These are phyloP conservation scores for Salpingus planirostris DNA, from an alignment of 2,888 invertebrate genomes.

Conservation along the genomic window DNA sequence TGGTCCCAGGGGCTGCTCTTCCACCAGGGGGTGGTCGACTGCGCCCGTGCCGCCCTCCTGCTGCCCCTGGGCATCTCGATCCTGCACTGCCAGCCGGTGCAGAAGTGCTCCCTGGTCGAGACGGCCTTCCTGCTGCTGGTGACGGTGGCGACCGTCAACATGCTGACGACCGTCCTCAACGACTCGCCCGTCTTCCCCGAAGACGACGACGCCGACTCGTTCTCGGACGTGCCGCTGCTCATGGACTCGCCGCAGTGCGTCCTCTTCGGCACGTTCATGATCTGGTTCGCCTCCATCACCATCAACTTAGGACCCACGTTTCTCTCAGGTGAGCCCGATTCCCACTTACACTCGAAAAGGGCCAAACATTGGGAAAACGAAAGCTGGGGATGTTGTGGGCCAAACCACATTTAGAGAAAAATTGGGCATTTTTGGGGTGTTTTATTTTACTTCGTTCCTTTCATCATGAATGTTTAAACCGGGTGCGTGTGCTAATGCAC, in stretches of 20 bases:
- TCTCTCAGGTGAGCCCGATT: constrained; percentile 58
- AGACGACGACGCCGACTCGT: constrained; percentile 60
- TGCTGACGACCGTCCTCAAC: constrained; percentile 78
- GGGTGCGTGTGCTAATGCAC: too few relatives aligned
- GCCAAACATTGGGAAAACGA: too few relatives aligned
- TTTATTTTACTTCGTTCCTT: not conserved
- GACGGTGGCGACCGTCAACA: constrained; percentile 84
- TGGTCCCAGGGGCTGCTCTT: constrained; percentile 81
- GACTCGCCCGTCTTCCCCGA: constrained; percentile 82
- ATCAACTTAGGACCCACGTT: constrained; percentile 86
- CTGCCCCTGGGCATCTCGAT: constrained; percentile 73
- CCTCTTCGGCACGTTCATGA: constrained; percentile 84
- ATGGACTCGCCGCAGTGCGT: constrained; percentile 87
- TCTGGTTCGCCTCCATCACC: constrained; percentile 87
- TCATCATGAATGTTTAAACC: not conserved
- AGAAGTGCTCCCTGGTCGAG: constrained; percentile 79
- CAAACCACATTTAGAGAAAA: not conserved
- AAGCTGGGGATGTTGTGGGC: not conserved
- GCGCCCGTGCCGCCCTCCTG: constrained; percentile 70
- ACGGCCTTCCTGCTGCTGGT: constrained; percentile 81
- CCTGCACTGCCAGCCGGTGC: constrained; percentile 72
- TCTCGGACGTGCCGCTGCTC: constrained; percentile 48
- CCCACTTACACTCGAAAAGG: too few relatives aligned
- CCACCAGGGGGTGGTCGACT: constrained; percentile 78
- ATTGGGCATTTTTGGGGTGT: not conserved